phyloP scores from a whole-genome alignment of 2,888 invertebrate species.

The Thyatira batis region DNA sequence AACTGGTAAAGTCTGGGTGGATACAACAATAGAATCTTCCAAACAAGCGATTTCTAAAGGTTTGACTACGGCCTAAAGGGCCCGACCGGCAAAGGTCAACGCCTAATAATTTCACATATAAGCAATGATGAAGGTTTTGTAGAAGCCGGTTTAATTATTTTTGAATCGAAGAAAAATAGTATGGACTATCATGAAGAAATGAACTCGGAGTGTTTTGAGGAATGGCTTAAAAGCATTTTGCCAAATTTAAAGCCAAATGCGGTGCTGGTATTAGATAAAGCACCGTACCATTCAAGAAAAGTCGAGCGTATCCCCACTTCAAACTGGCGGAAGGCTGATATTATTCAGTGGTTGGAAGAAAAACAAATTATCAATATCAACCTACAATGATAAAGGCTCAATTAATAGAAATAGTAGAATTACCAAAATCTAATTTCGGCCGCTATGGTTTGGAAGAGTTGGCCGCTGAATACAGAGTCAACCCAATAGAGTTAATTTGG shows the following conservation, averaged over 20 bases:
- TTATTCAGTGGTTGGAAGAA: constrained; percentile 9
- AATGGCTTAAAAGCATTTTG: constrained; percentile 22
- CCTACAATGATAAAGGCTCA: too few species aligned
- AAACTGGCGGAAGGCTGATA: background rate
- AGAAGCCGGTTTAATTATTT: constrained; percentile 20
- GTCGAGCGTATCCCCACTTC: background rate
- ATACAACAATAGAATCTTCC: constrained; percentile 5
- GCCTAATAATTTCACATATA: constrained; percentile 25
- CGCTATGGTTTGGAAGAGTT: constrained; percentile 18
- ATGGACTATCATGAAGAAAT: constrained; percentile 28
- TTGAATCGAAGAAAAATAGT: constrained; percentile 24
- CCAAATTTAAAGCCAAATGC: constrained; percentile 21
- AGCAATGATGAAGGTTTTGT: constrained; percentile 23
- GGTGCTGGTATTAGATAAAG: constrained; percentile 20
- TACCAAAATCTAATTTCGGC: too few species aligned
- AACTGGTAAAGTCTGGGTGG: constrained; percentile 11
- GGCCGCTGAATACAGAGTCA: constrained; percentile 14
- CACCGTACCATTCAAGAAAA: constrained; percentile 16
- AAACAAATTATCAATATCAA: too few species aligned
- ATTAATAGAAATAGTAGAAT: constrained; percentile 7
- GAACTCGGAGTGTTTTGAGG: constrained; percentile 23
- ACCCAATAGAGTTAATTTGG: constrained; percentile 12
- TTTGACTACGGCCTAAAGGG: constrained; percentile 10
- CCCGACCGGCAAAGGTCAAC: constrained; percentile 19
- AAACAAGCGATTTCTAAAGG: background rate